Base-by-base conservation (phyloP, 2,888 invertebrate species). In the Platycheirus albimanus region DNA sequence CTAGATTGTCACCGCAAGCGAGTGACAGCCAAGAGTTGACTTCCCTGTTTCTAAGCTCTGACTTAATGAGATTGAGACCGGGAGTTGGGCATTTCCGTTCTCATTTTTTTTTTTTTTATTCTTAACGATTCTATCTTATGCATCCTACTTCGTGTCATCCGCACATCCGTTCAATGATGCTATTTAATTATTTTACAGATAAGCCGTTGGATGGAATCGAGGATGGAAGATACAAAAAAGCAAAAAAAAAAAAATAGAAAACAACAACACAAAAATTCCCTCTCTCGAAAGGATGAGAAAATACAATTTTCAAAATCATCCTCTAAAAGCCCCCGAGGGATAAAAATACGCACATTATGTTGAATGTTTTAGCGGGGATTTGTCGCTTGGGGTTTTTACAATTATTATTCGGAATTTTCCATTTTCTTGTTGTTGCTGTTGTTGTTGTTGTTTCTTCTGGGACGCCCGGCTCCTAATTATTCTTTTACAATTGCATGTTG, bases 101-200 rank as follows among this genome's bases (percentile, higher is more conserved):
- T 38, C 13, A 19, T 36, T 41, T 52, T 19, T 64, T 72, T 56
- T 19, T n/a, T 54, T 38, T 58, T 28, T 15, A 24, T 13, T 58
- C 8, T 20, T 61, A 45, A 30, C 11, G n/a, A 45, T 61, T 61
- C 17, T 45, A 45, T 61, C 61, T 51, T 52, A 19, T 54, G 45
- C 71, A 47, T 64, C 61, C 70, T n/a, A n/a, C n/a, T 56, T 69
- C 69, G 20, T 67, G 61, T 58, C 66, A 51, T 76, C 52, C 58
- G 61, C 71, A 67, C 45, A 76, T 72, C 74, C 71, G 67, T 58
- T 67, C 75, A 33, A 58, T 75, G 66, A 81, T 72, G 71, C 71
- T 49, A 81, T 76, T 76, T 81, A 81, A 81, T 81, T 81, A 81
- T 76, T 81, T 81, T 72, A 72, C 71, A 71, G 76, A 56, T 63